A percentile compares a stretch with the other conserved stretches of the same genome.
These are phyloP conservation scores for Crenichthys baileyi DNA, from an alignment of 2,797 vertebrate genomes.

Conservation along the genomic window DNA sequence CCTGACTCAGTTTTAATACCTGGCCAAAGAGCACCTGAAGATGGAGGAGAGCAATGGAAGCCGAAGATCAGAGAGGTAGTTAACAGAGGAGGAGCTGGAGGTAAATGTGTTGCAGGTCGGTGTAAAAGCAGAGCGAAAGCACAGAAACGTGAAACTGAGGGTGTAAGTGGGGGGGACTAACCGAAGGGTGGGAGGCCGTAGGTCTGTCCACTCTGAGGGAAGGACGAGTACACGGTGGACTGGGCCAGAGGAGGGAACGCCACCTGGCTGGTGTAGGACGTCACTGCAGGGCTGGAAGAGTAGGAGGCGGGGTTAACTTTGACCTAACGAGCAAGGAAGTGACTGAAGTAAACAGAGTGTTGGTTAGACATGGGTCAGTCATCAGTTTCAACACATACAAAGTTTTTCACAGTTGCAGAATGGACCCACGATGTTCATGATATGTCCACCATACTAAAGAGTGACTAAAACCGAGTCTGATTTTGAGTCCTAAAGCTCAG, in stretches of 20 bases:
- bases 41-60: conserved; percentile 66
- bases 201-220: conserved; percentile 91
- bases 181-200: conserved; percentile 98
- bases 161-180: conserved; percentile 73
- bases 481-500: no score
- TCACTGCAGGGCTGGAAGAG: conserved; percentile 81
- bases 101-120: not conserved
- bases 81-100: conserved; percentile 8
- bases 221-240: conserved; percentile 91
- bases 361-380: no score
- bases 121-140: conserved; percentile 65
- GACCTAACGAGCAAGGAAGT: not conserved
- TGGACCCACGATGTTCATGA: no score
- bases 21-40: conserved; percentile 98
- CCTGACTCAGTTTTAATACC: conserved; percentile 98
- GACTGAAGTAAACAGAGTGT: no score
- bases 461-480: no score
- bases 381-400: no score
- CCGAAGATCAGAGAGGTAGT: conserved; percentile 56
- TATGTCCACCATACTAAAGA: no score
- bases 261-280: conserved; percentile 87
- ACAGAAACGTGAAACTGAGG: conserved; percentile 44
- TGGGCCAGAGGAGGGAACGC: conserved; percentile 90
- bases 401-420: no score
- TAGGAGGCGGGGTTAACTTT: not conserved